These are phyloP conservation scores for Rhagium mordax DNA, from an alignment of 2,888 invertebrate genomes.

Conservation along the genomic window DNA sequence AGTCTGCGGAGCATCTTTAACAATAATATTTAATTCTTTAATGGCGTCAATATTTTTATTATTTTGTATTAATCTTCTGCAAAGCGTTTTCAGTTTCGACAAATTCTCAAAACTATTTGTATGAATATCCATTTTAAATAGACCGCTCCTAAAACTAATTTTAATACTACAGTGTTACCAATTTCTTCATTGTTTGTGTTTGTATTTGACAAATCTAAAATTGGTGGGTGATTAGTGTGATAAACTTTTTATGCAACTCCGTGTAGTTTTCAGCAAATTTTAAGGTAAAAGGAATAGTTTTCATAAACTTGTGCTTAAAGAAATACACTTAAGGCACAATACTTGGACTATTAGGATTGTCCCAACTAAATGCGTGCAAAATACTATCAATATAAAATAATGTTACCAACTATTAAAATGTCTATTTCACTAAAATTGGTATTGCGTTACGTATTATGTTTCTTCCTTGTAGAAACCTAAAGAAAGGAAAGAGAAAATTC, in stretches of 20 bases:
- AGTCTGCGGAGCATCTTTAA: slow-evolving; percentile 43
- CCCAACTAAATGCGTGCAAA: too few species aligned
- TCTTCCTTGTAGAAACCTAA: too few species aligned
- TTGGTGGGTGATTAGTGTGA: background rate
- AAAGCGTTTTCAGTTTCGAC: slow-evolving; percentile 47
- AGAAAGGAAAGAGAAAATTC: too few species aligned
- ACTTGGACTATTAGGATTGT: too few species aligned
- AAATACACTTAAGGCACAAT: too few species aligned
- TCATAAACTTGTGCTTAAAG: too few species aligned
- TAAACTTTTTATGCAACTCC: background rate
- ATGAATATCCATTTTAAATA: slow-evolving; percentile 41
- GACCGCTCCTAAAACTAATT: slow-evolving; percentile 13
- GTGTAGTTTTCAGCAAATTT: background rate
- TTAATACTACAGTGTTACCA: slow-evolving; percentile 7
- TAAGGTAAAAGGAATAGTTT: background rate
- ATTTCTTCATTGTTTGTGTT: slow-evolving; percentile 15
- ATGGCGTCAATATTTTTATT: slow-evolving; percentile 51
- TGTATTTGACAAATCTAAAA: slow-evolving; percentile 1
- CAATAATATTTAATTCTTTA: slow-evolving; percentile 46
- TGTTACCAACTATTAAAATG: background rate
- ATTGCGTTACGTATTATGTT: too few species aligned
- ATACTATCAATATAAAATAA: background rate
- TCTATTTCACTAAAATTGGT: background rate
- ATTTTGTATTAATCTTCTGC: slow-evolving; percentile 51
- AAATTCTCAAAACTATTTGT: slow-evolving; percentile 47